Conservation (phyloP, 2,888 invertebrate species). For the Microplitis manilae region DNA sequence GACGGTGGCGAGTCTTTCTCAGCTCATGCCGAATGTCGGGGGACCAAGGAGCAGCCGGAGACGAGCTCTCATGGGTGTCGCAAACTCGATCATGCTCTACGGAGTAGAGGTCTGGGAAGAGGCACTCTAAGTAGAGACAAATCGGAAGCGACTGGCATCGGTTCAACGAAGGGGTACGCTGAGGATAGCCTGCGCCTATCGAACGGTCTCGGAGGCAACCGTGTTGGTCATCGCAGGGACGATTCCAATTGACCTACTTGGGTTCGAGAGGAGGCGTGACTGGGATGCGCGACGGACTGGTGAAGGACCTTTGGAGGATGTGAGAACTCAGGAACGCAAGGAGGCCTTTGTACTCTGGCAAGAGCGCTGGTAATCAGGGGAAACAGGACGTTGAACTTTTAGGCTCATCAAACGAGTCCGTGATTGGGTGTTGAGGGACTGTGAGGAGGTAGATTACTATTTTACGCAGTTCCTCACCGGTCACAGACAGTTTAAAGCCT, state of each 20-base stretch:
- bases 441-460: constrained; percentile 44
- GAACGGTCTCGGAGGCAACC: constrained; percentile 34
- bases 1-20: constrained; percentile 25
- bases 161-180: constrained; percentile 50
- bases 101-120: constrained; percentile 47
- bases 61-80: constrained; percentile 35
- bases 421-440: constrained; percentile 43
- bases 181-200: constrained; percentile 42
- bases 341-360: constrained; percentile 44
- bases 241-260: constrained; percentile 49
- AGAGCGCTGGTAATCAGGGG: constrained; percentile 43
- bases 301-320: not conserved
- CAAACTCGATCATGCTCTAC: constrained; percentile 51
- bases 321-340: not conserved
- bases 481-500: constrained; percentile 27
- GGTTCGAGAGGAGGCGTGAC: constrained; percentile 37
- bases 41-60: constrained; percentile 37
- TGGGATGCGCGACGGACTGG: not conserved
- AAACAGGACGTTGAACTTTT: constrained; percentile 16
- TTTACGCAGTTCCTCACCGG: constrained; percentile 35
- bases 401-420: constrained; percentile 40
- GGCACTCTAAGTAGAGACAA: constrained; percentile 38
- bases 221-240: constrained; percentile 48
- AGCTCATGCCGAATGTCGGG: constrained; percentile 52
- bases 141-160: constrained; percentile 42